Base-by-base conservation (phyloP, 2,888 invertebrate genomes). In the Acrobeloides nanus region DNA sequence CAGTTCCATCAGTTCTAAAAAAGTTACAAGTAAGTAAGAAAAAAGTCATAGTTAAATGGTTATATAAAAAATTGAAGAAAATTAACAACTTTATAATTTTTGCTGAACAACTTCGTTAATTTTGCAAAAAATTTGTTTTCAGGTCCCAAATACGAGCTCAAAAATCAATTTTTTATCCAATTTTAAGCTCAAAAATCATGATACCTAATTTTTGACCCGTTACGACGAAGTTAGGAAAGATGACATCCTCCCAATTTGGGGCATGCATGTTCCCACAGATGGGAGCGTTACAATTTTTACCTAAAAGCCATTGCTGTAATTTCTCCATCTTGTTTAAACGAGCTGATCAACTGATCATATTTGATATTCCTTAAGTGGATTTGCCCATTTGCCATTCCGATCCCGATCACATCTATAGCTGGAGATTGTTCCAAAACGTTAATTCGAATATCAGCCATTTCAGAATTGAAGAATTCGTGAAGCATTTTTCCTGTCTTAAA, bases 361-460 rank as follows among this genome's bases (percentile, higher is more conserved):
- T 85, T 84, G 15, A 97, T 75, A 78, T 97, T 92, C 55, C 92
- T 84, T 20, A 97, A 74, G 35, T 86, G 78, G 24, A 95, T 86
- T 67, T 81, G 82, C 0, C 92, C 90, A 77, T 83, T 83, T 0
- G 79, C 81, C 51, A 92, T 78, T 4, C 89, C 95, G 42, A 95
- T 79, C 1, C 87, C 95, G 0, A 86, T 82, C 0, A 95, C 86
- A 78, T 97, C 89, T 7, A 89, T 67, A 0, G 92, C 95, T 0
- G 95, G 90, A 0, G 92, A 85, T 66, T 89, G 86, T 70, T 85
- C 84, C 26, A 89, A 75, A 1, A 93, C 81, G 1, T 81, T 72
- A 4, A 62, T 59, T n/a, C n/a, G n/a, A n/a, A n/a, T n/a, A n/a
- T n/a, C n/a, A n/a, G n/a, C n/a, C n/a, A n/a, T n/a, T 8, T 38